Evolutionary conservation across 2,888 invertebrate species (phyloP).

Genomic region (Platycheirus rosarum): DNA sequence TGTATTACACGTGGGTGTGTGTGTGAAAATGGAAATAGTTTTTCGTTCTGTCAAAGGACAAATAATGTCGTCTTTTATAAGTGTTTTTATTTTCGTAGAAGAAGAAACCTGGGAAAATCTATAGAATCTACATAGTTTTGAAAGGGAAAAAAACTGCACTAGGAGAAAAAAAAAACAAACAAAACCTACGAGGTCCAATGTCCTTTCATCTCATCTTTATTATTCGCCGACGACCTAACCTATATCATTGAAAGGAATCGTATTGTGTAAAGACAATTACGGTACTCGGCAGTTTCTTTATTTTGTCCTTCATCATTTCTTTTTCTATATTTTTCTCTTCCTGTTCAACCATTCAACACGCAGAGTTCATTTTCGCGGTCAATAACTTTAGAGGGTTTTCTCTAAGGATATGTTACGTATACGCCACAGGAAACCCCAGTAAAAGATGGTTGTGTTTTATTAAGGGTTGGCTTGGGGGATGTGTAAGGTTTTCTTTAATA

Average conservation of each 20-base stretch:
- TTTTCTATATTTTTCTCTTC: conserved; percentile 26
- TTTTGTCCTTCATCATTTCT: neutral
- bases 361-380: conserved; percentile 65
- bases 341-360: conserved; percentile 45
- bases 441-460: neutral
- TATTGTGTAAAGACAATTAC: conserved; percentile 69
- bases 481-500: conserved; percentile 5
- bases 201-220: conserved; percentile 55
- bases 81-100: conserved; percentile 5
- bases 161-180: neutral
- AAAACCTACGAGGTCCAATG: conserved; percentile 37
- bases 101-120: conserved; percentile 47
- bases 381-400: conserved; percentile 61
- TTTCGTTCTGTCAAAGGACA: conserved; percentile 52
- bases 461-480: neutral
- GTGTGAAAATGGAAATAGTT: conserved; percentile 16
- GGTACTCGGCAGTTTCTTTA: conserved; percentile 39
- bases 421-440: conserved; percentile 21
- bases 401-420: conserved; percentile 29
- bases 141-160: conserved; percentile 26
- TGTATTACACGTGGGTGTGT: neutral
- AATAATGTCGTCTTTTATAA: conserved; percentile 58
- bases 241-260: conserved; percentile 58
- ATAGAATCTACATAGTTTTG: conserved; percentile 31
- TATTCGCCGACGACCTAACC: conserved; percentile 53